phyloP scores from a whole-genome alignment of 2,797 vertebrate species.

The Sebastes steindachneri region DNA sequence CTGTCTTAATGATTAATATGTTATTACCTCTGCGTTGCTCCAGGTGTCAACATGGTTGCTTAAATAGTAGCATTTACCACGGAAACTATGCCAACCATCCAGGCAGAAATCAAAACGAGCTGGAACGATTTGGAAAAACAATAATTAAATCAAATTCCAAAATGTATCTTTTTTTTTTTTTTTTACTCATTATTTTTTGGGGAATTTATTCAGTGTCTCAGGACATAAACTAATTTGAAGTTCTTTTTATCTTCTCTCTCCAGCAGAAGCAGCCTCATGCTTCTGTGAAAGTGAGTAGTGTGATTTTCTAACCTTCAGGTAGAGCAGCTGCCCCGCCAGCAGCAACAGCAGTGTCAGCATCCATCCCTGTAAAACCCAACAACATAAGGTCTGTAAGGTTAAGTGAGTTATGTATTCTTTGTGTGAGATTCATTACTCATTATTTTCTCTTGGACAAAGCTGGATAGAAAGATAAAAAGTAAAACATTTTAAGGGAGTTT shows the following conservation, averaged over 20 bases:
- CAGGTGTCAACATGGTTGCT: neutral
- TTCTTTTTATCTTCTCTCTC: neutral
- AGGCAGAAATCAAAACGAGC: slow-evolving; percentile 31
- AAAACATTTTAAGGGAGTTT: no score
- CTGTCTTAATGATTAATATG: neutral
- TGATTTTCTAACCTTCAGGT: slow-evolving; percentile 11
- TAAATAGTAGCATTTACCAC: slow-evolving; percentile 38
- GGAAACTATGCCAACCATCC: slow-evolving; percentile 16
- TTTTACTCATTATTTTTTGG: neutral
- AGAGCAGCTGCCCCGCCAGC: neutral
- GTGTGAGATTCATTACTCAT: neutral
- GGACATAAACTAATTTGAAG: neutral
- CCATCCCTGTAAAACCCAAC: neutral
- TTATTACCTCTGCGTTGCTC: slow-evolving; percentile 32
- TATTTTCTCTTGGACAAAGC: neutral
- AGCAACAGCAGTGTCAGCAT: neutral
- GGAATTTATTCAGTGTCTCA: neutral
- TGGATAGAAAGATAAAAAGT: neutral
- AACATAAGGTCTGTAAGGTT: neutral
- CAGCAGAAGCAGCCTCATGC: neutral
- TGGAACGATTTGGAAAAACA: neutral
- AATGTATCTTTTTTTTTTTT: neutral
- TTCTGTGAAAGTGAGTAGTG: neutral
- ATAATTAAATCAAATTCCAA: neutral
- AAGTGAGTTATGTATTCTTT: neutral